Percentiles rank a stretch among this genome's conserved stretches.
These are phyloP conservation scores for Parotocinclus haroldoi DNA, from an alignment of 2,797 vertebrate genomes.

Conservation along the genomic window DNA sequence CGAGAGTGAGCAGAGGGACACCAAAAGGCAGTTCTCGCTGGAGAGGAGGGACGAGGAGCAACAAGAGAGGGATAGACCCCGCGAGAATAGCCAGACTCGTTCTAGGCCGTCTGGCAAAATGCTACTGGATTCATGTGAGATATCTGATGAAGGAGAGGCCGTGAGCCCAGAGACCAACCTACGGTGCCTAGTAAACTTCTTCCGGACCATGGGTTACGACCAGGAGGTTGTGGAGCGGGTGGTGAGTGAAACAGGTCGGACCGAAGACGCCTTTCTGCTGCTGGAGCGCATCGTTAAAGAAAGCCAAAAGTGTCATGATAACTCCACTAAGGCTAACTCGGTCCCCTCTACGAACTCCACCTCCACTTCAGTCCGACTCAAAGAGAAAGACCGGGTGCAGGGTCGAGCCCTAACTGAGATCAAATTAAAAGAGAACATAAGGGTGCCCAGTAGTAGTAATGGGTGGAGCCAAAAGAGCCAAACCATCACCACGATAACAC, in stretches of 20 bases:
- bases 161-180: conserved; percentile 79
- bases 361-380: conserved; percentile 42
- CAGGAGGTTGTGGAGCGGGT: conserved; percentile 89
- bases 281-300: conserved; percentile 91
- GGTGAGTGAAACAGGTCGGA: conserved; percentile 81
- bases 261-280: conserved; percentile 83
- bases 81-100: conserved; percentile 51
- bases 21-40: conserved; percentile 90
- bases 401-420: conserved; percentile 47
- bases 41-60: conserved; percentile 76
- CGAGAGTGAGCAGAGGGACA: conserved; percentile 84
- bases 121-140: conserved; percentile 50
- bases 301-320: conserved; percentile 61
- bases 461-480: conserved; percentile 66
- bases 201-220: conserved; percentile 96
- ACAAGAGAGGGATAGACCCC: conserved; percentile 58
- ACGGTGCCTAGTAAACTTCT: conserved; percentile 90
- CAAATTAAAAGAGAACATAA: conserved; percentile 69
- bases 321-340: conserved; percentile 39
- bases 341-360: conserved; percentile 44
- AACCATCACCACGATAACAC: conserved; percentile 47
- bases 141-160: conserved; percentile 62
- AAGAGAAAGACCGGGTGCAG: conserved; percentile 61
- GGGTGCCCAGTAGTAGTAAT: conserved; percentile 61
- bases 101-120: conserved; percentile 58